Evolutionary conservation across 2,888 invertebrate species (phyloP), one percentile per base, ranked within the genome.

Genomic region (Thecocarcelia acutangulata): DNA sequence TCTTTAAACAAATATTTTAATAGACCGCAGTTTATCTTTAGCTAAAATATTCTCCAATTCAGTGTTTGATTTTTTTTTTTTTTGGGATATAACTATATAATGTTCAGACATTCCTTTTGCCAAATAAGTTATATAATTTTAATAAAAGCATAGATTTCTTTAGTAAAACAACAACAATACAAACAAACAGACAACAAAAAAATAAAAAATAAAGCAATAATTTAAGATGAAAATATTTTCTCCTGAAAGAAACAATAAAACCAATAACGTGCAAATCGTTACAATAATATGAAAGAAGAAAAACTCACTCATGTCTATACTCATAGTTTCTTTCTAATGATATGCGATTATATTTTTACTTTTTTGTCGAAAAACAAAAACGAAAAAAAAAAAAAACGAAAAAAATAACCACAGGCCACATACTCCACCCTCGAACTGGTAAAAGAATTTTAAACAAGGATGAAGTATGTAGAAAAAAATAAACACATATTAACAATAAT

Each of bases 381-480:
- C 24, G 24, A 24, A 24, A 3, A 24, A 24, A 24, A 3, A 2
- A 5, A 24, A 24, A 24, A 24, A 24, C 5, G n/a, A 66, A 59
- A 64, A 75, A 74, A 78, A 82, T 68, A 78, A 82, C 82, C 78
- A 78, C 50, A 70, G 78, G 82, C 78, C 74, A 81, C 5, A 33
- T 82, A 69, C 77, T 64, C 69, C 82, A 74, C 74, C 82, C 69
- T 69, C 75, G 37, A 70, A 58, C 42, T 74, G 33, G 56, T 48
- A 46, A 21, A 17, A 52, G 1, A 44, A 59, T 54, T 37, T 4
- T 37, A 52, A 58, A 28, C 24, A 54, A 40, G 24, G 8, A 54
- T 69, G 61, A 33, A 63, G 28, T 28, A 50, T 61, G 75, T 48
- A 19, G 42, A 52, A 59, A 75, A 68, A 46, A 3, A 33, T 44